Evolutionary conservation across 2,888 invertebrate species (phyloP), one percentile per base, ranked within the genome.

Genomic region (Cheilosia soror): DNA sequence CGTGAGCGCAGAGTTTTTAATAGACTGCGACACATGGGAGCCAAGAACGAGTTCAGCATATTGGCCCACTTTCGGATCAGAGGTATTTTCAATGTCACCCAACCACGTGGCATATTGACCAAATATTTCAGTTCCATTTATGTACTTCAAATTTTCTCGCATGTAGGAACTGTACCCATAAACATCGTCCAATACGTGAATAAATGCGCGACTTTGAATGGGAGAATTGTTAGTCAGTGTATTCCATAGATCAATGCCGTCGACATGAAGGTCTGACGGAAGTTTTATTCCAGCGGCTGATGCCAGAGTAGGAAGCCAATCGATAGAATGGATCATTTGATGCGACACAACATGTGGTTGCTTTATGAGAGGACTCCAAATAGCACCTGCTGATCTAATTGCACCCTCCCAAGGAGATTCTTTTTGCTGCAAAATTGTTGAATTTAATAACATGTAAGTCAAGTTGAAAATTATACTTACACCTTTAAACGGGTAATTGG

Each of bases 351-450:
- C 94, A n/a, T 93, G 90, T 1, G 93, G 91, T 57, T 92, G 86
- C 20, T 90, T 90, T 37, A 95, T 89, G 49, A 93, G 83, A 0
- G 96, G 95, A 89, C 95, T 96, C 95, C 96, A 97, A 47, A 97
- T 92, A 51, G 96, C 95, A 0, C 96, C 96, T 0, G 95, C 95
- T 0, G 96, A 96, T 73, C 97, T 93, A 0, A 97, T 94, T 0
- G 95, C 97, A 5, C 98, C 98, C 92, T 98, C 98, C 94, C 96
- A 97, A 0, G 97, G 93, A 0, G 96, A 95, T 88, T 95, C 93
- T 91, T 98, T 98, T 91, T 95, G 93, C 95, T 94, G 87, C 13
- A 53, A 1, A 3, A n/a, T 20, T 31, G 13, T n/a, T n/a, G 5
- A 33, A 20, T 62, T 44, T 47, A 0, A 42, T 3, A 40, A 7